These are phyloP conservation scores for Alca torda DNA, from an alignment of 2,797 vertebrate genomes.

Conservation along the genomic window DNA sequence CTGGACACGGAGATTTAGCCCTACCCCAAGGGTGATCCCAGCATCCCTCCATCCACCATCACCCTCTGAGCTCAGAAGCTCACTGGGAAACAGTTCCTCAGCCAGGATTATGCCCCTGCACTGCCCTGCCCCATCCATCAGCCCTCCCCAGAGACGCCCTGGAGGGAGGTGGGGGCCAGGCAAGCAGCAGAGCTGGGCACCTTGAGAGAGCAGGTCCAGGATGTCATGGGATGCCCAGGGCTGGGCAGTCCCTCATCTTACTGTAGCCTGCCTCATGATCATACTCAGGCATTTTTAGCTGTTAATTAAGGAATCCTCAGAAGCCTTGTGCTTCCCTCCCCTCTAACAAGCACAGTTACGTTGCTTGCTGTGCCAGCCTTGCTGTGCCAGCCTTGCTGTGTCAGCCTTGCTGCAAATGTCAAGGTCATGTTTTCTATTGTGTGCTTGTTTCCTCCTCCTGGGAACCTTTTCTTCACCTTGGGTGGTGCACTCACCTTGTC, in stretches of 20 bases:
- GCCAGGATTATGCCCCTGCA: fast-evolving
- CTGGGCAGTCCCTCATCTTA: neutral
- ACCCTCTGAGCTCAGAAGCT: neutral
- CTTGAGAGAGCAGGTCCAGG: fast-evolving
- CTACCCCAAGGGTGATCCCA: neutral
- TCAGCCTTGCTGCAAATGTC: neutral
- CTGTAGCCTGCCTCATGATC: neutral
- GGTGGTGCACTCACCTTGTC: neutral
- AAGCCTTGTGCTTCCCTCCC: neutral
- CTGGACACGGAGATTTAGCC: fast-evolving
- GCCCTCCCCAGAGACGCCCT: too few species aligned
- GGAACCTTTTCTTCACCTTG: neutral
- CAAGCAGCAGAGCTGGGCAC: neutral
- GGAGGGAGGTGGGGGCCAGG: neutral
- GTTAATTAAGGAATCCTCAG: neutral
- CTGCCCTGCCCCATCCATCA: neutral
- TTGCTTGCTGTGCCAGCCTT: neutral
- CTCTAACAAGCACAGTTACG: neutral
- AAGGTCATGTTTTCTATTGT: neutral
- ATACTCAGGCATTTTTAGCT: neutral
- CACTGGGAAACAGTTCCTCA: neutral
- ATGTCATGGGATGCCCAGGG: fast-evolving
- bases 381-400: neutral
- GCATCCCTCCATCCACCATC: neutral
- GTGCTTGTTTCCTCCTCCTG: neutral